phyloP scores from a whole-genome alignment of 2,888 invertebrate genomes.

The Agrotis exclamationis region DNA sequence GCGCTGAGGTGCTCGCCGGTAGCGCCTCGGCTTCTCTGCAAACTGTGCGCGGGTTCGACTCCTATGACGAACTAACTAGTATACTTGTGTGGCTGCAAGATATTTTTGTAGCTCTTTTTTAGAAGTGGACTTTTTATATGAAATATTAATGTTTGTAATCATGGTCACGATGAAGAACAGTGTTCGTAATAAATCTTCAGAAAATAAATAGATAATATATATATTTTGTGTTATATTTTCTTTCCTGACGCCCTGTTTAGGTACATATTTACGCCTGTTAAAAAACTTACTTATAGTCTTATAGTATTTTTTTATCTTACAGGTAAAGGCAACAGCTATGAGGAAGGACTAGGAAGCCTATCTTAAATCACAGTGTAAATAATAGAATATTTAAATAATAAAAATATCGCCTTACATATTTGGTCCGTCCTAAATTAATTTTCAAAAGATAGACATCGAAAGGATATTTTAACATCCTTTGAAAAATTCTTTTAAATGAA shows the following conservation, averaged over 20 bases:
- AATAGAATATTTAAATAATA: not conserved
- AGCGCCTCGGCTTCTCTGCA: not conserved
- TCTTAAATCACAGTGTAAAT: not conserved
- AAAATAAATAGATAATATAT: not conserved
- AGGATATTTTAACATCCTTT: not conserved
- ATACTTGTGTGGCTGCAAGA: not conserved
- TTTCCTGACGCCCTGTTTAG: not conserved
- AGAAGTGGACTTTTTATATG: not conserved
- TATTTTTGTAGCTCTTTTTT: not conserved
- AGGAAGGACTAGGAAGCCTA: not conserved
- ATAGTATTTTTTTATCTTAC: slow-evolving; percentile 14
- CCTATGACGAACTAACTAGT: not conserved
- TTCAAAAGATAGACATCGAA: not conserved
- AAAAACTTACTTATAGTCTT: not conserved
- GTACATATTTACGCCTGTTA: not conserved
- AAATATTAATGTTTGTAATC: slow-evolving; percentile 2
- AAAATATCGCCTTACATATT: not conserved
- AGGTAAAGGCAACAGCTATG: slow-evolving; percentile 2
- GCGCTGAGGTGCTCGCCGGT: slow-evolving; percentile 1
- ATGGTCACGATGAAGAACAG: not conserved
- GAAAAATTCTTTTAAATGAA: not conserved
- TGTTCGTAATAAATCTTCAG: slow-evolving; percentile 4
- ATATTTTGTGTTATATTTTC: not conserved
- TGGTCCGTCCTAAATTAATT: not conserved
- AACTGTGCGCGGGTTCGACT: not conserved